A percentile compares a stretch with the other conserved stretches of the same genome.
Evolutionary conservation across 2,113 vertebrate genomes (phyloP).

Genomic region (Tonatia bakeri): DNA sequence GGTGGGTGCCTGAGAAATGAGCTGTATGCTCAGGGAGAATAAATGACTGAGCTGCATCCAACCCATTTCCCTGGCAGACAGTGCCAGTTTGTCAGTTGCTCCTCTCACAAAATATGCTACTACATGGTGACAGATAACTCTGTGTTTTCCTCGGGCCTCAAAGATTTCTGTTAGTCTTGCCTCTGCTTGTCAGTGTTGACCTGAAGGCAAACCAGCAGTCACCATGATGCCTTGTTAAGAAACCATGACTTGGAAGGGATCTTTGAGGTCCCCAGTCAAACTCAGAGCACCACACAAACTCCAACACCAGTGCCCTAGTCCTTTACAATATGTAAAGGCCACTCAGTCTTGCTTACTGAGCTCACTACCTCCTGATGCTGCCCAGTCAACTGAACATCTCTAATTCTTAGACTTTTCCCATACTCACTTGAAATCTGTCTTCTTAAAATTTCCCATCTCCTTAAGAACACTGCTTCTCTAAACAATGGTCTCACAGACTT

Average conservation of each 20-base stretch:
- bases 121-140: neutral
- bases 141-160: neutral
- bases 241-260: neutral
- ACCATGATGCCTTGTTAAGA: neutral
- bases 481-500: neutral
- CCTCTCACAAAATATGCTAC: neutral
- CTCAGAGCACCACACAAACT: neutral
- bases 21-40: neutral
- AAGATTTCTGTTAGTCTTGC: neutral
- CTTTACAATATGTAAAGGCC: neutral
- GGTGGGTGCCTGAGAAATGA: neutral
- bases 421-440: neutral
- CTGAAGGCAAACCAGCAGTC: neutral
- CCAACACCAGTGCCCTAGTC: neutral
- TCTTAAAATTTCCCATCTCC: constrained; percentile 12
- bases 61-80: neutral
- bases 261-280: neutral
- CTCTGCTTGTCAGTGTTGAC: neutral
- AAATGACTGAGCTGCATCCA: neutral
- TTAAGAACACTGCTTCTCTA: neutral
- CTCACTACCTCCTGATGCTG: neutral
- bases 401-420: constrained; percentile 12
- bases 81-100: neutral
- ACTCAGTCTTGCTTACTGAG: neutral
- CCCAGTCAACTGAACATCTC: neutral